A percentile compares a stretch with the other conserved stretches of the same genome.
phyloP scores from a whole-genome alignment of 30 jellyfish, hydroid and myxozoan species.

The Hydractinia symbiolongicarpus region DNA sequence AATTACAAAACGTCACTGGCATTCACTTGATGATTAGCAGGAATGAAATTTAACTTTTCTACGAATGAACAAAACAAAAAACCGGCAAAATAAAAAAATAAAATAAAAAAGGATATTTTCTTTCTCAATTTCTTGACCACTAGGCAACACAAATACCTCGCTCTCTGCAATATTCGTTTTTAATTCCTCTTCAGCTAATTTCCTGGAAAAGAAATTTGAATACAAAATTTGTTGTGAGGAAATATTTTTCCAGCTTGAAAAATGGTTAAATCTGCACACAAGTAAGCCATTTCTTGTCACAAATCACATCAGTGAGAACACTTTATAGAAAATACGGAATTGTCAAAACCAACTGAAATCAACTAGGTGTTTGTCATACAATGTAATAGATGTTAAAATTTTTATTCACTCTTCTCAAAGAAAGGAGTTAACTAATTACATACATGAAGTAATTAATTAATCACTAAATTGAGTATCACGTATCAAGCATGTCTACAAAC shows the following conservation, averaged over 20 bases:
- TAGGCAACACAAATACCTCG: conserved; percentile 66
- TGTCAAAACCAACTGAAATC: neutral
- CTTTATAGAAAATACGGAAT: neutral
- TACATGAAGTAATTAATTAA: too few relatives aligned
- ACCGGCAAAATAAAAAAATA: neutral
- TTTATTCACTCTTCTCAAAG: too few relatives aligned
- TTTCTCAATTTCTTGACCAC: conserved; percentile 92
- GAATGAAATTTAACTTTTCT: neutral
- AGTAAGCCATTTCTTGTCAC: neutral
- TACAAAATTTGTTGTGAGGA: neutral
- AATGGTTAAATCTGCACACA: neutral
- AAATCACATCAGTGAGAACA: neutral
- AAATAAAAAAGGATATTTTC: conserved; percentile 71
- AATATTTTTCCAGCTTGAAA: neutral
- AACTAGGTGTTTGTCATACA: too few relatives aligned
- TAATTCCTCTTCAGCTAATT: conserved; percentile 73
- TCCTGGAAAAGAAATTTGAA: conserved; percentile 22
- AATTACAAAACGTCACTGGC: too few relatives aligned
- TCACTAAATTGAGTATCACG: too few relatives aligned
- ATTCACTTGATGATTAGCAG: too few relatives aligned
- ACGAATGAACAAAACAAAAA: neutral
- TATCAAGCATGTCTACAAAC: too few relatives aligned
- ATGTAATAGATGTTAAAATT: too few relatives aligned
- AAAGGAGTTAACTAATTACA: too few relatives aligned
- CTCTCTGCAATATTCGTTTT: conserved; percentile 71